phyloP scores from a whole-genome alignment of 2,888 invertebrate species.

The Biston betularia region DNA sequence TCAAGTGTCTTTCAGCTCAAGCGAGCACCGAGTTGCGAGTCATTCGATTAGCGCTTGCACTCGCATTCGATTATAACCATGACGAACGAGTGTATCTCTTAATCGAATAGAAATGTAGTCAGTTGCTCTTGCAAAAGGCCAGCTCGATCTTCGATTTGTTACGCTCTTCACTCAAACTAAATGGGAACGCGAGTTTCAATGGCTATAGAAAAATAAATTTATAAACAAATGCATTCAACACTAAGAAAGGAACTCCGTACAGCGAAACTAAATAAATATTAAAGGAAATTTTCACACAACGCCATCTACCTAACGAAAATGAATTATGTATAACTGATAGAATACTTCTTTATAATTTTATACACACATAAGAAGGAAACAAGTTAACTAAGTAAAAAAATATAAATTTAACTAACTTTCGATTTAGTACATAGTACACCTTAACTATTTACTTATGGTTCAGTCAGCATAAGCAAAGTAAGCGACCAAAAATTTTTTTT shows the following conservation, averaged over 20 bases:
- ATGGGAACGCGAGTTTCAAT: slow-evolving; percentile 5
- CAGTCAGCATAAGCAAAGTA: too few relatives aligned
- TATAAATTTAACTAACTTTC: too few relatives aligned
- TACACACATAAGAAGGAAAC: too few relatives aligned
- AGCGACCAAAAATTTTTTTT: too few relatives aligned
- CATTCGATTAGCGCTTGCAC: slow-evolving; percentile 70
- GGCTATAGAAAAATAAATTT: background rate
- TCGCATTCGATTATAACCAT: slow-evolving; percentile 60
- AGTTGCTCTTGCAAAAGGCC: slow-evolving; percentile 35
- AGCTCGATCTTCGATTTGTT: slow-evolving; percentile 35
- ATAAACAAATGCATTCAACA: background rate
- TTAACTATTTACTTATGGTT: too few relatives aligned
- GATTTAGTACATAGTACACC: too few relatives aligned
- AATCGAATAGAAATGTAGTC: slow-evolving; percentile 41
- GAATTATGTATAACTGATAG: too few relatives aligned
- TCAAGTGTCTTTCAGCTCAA: slow-evolving; percentile 38
- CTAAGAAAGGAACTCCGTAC: background rate
- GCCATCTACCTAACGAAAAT: too few relatives aligned
- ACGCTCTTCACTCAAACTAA: slow-evolving; percentile 24
- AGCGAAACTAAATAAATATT: background rate
- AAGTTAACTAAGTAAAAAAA: too few relatives aligned
- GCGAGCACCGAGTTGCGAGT: slow-evolving; percentile 56
- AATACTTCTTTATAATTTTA: too few relatives aligned
- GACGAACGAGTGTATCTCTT: slow-evolving; percentile 49
- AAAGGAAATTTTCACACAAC: too few relatives aligned